These are phyloP conservation scores for Odobenus rosmarus DNA, from an alignment of 2,113 vertebrate genomes.

Conservation along the genomic window DNA sequence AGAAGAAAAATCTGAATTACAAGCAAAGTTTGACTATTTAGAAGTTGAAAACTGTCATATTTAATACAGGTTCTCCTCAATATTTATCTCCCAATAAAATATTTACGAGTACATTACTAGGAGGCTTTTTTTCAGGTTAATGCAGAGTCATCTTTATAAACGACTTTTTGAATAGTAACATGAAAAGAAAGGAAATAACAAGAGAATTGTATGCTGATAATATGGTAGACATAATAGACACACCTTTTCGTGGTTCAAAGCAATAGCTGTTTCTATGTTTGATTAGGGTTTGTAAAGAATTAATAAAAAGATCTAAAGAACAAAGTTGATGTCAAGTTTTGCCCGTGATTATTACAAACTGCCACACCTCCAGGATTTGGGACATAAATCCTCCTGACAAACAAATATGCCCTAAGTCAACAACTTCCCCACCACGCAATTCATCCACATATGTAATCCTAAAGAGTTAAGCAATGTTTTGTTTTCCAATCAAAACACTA, in stretches of 20 bases:
- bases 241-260: slow-evolving; percentile 12
- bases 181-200: not conserved
- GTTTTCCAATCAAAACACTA: slow-evolving; percentile 17
- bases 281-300: slow-evolving; percentile 42
- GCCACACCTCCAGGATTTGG: not conserved
- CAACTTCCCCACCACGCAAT: not conserved
- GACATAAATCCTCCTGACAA: slow-evolving; percentile 53
- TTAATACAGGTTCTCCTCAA: not conserved
- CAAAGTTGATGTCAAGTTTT: slow-evolving; percentile 33
- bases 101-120: not conserved
- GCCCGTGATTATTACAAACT: not conserved
- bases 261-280: slow-evolving; percentile 67
- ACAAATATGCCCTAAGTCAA: not conserved
- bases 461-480: slow-evolving; percentile 7
- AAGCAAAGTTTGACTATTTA: not conserved
- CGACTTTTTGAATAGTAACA: slow-evolving; percentile 13
- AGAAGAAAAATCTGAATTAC: not conserved
- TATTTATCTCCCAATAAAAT: not conserved
- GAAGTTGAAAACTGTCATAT: not conserved
- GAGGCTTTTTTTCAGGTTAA: not conserved
- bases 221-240: fast-evolving
- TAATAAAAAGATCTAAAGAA: slow-evolving; percentile 45
- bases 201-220: not conserved
- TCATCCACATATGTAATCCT: not conserved
- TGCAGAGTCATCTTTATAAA: not conserved